phyloP scores from a whole-genome alignment of 1,140 invertebrate genomes.

The Metaphire vulgaris region DNA sequence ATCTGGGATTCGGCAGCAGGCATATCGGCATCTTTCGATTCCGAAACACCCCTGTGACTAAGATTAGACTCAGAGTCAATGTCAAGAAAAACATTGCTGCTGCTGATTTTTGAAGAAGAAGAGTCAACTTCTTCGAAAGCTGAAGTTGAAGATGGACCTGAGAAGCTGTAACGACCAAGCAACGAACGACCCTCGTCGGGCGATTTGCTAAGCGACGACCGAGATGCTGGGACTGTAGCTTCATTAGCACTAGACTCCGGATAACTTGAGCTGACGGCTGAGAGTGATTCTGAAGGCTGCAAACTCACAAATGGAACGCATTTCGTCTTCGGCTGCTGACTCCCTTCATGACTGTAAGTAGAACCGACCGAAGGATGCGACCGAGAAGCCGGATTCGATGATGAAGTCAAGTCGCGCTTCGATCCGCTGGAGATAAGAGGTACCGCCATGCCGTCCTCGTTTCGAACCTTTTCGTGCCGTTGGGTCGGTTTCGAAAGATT shows the following conservation, averaged over 20 bases:
- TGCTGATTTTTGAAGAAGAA: too few relatives aligned
- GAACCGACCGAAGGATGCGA: too few relatives aligned
- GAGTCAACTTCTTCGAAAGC: not conserved
- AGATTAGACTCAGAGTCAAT: not conserved
- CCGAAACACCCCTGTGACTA: not conserved
- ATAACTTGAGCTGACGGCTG: not conserved
- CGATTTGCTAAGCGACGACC: not conserved
- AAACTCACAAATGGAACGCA: not conserved
- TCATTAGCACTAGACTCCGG: not conserved
- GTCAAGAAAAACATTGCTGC: not conserved
- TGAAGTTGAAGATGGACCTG: not conserved
- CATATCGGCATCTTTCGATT: not conserved
- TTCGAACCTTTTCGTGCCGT: not conserved
- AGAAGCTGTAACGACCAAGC: not conserved
- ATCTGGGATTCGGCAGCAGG: not conserved
- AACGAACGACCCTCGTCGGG: not conserved
- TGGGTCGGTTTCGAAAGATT: too few relatives aligned
- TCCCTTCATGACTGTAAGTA: too few relatives aligned
- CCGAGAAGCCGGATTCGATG: slow-evolving; percentile 1
- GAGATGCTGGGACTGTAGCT: not conserved
- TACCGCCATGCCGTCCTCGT: not conserved
- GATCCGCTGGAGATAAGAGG: not conserved
- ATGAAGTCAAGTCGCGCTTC: not conserved
- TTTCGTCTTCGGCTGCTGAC: too few relatives aligned
- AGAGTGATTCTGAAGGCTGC: not conserved